Evolutionary conservation across 2,797 vertebrate genomes (phyloP), one percentile per base, ranked within the genome.

Genomic region (Lacerta agilis): DNA sequence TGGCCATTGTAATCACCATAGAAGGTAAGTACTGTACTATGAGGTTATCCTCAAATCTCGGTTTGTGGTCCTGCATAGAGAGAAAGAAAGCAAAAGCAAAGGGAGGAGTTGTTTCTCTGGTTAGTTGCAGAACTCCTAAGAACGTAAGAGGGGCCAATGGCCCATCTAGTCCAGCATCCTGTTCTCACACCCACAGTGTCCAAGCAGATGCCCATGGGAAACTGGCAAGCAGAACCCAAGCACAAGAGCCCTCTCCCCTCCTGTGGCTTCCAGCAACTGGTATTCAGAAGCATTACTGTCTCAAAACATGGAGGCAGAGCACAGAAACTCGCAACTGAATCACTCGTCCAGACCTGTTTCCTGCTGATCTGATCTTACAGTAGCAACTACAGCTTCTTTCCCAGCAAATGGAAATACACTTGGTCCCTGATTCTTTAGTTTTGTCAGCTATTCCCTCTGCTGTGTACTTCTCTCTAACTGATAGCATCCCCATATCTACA

Each of bases 11-110:
- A 96, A 99, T 99, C 76, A 99, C 98, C 0, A 99, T 98, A 3
- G 99, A 99, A 13, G 99, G 99, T 4, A 99, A 95, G 92, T 99
- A 99, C 91, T 99, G 95, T n/a, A 97, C 94, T n/a, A 99, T 91
- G 77, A 99, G 97, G 91, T 97, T 98, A 90, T 86, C 88, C 36
- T 80, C 92, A 38, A 90, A 93, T 71, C 94, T 90, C 0, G 0
- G 88, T 84, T 86, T 92, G 0, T 29, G 82, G 49, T 2, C 81
- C 95, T 96, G 90, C 36, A 87, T 1, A 66, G 75, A 69, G 85
- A 85, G 73, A 91, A 82, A 90, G 5, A 79, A 11, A 82, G 5
- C 77, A 80, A 83, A 11, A 82, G 3, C 71, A 80, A 83, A 4
- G 13, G 58, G 58, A 7, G 18, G 58, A 8, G 61, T 25, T 13